Evolutionary conservation across 2,113 vertebrate genomes (phyloP).

Genomic region (Orthochromis indermauri): DNA sequence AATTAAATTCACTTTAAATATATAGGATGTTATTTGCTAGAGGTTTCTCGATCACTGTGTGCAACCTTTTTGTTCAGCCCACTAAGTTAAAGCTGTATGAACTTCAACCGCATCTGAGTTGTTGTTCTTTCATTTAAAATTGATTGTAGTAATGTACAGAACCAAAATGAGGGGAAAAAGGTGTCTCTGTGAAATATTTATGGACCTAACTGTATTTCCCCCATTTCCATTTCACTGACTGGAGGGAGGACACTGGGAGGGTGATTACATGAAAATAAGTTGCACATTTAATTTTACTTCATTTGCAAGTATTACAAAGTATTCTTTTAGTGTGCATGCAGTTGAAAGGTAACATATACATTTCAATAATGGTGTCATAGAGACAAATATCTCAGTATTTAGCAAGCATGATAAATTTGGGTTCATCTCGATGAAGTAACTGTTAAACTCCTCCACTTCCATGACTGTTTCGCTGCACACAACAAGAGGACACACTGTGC

Average conservation of each 20-base stretch:
- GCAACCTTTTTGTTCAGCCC: background rate
- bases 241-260: background rate
- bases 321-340: background rate
- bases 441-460: background rate
- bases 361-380: background rate
- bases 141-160: background rate
- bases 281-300: background rate
- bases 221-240: background rate
- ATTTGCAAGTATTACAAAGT: background rate
- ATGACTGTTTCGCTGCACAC: background rate
- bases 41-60: accelerated
- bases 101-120: accelerated
- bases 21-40: accelerated
- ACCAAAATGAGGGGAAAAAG: accelerated
- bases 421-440: background rate
- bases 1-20: background rate
- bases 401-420: background rate
- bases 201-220: background rate
- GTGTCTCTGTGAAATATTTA: background rate
- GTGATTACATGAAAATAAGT: background rate
- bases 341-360: background rate
- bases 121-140: background rate
- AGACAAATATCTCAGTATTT: background rate
- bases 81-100: background rate
- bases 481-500: background rate